phyloP scores from a whole-genome alignment of 92 coral and sea anemone genomes.

The Montipora capitata region DNA sequence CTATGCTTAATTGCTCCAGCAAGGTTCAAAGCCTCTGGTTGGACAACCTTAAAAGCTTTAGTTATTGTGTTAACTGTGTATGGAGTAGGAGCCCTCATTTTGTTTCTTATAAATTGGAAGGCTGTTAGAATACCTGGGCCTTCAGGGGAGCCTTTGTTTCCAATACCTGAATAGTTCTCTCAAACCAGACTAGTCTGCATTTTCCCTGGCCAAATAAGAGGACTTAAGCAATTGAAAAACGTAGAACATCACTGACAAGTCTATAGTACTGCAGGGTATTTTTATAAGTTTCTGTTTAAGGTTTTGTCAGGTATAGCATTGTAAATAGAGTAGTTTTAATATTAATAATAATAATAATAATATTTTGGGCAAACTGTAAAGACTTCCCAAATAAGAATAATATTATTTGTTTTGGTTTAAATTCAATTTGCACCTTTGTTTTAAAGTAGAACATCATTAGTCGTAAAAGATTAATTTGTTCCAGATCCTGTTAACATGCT shows the following conservation, averaged over 20 bases:
- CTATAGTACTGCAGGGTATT: neutral
- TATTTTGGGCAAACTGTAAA: too few species aligned
- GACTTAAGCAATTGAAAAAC: too few species aligned
- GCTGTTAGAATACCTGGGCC: conserved; percentile 89
- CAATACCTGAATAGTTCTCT: neutral
- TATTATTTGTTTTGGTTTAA: too few species aligned
- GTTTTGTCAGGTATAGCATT: neutral
- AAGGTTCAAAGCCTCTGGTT: conserved; percentile 77
- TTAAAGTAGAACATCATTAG: too few species aligned
- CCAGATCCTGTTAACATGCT: too few species aligned
- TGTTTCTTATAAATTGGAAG: conserved; percentile 78
- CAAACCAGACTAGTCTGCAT: neutral
- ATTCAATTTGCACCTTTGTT: too few species aligned
- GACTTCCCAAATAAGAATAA: too few species aligned
- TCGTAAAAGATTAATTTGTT: too few species aligned
- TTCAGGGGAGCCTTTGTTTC: conserved; percentile 84
- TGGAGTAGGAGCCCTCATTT: conserved; percentile 34
- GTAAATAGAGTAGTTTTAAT: neutral
- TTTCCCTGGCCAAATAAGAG: too few species aligned
- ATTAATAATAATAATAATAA: neutral
- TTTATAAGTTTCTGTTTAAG: neutral
- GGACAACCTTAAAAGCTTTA: conserved; percentile 59
- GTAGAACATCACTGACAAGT: too few species aligned
- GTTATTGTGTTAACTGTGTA: conserved; percentile 45
- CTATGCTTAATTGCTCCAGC: conserved; percentile 85